Evolutionary conservation across 2,888 invertebrate genomes (phyloP).

Genomic region (Acanthacorydalis orientalis): DNA sequence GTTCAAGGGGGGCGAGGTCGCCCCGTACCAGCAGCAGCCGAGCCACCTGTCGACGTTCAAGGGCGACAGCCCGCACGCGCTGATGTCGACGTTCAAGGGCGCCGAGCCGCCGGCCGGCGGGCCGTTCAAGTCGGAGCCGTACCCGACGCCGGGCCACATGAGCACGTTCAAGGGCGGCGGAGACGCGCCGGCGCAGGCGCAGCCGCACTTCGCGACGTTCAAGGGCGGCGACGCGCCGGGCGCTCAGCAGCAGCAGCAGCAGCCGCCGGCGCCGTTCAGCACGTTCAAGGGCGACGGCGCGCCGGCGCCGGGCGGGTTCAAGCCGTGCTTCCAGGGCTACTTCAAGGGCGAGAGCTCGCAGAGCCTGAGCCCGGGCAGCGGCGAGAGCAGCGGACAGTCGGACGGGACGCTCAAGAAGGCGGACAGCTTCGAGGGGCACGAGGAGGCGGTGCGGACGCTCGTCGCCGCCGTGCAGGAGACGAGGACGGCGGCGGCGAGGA

Average conservation of each 20-base stretch:
- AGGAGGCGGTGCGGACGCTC: conserved; percentile 46
- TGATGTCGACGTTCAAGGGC: too few species aligned
- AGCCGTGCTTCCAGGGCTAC: conserved; percentile 1
- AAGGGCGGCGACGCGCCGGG: too few species aligned
- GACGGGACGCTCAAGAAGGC: conserved; percentile 31
- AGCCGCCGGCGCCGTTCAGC: not conserved
- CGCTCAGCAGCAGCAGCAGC: too few species aligned
- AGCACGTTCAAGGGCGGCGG: not conserved
- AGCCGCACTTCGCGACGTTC: too few species aligned
- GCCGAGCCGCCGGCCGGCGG: not conserved
- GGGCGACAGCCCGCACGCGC: too few species aligned
- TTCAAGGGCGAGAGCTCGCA: conserved; percentile 6
- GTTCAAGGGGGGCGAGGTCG: not conserved
- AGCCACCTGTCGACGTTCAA: not conserved
- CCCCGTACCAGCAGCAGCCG: not conserved
- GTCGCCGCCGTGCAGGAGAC: conserved; percentile 51
- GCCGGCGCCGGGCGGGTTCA: too few species aligned
- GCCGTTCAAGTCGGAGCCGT: not conserved
- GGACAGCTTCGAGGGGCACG: conserved; percentile 52
- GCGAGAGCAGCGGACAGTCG: not conserved
- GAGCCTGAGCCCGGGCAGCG: not conserved
- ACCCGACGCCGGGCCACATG: not conserved
- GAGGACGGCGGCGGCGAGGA: conserved; percentile 22
- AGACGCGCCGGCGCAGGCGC: too few species aligned
- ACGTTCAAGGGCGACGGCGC: too few species aligned